Evolutionary conservation across 1,140 invertebrate genomes (phyloP), one percentile per base, ranked within the genome.

Genomic region (Pseudomyrmex gracilis): DNA sequence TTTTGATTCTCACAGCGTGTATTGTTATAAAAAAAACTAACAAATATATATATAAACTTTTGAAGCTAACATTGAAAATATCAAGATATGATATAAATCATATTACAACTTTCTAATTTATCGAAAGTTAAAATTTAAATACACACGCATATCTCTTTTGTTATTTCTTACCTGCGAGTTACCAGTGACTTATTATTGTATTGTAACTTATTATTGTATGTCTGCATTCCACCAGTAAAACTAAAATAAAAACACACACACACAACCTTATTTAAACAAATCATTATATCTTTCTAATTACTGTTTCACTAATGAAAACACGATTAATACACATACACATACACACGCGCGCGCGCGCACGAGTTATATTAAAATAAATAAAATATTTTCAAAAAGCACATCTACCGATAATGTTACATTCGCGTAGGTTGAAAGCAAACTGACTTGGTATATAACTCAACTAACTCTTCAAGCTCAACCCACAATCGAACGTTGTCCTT

Each of bases 361-460:
- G 5, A 34, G 7, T 34, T 34, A 34, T 34, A 34, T 34, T 7
- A 34, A 34, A 34, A 34, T 34, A 55, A 5, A 34, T 12, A 10
- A 13, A 43, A 5, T 34, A 49, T 47, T 34, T 20, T 1, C 45
- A 10, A 9, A 8, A 15, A 87, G n/a, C 24, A 49, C 24, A 76
- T 45, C 20, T 24, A 55, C 9, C 9, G 17, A 47, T 45, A 74
- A 53, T 83, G 87, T 71, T 89, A 34, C 15, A 68, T 55, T 20
- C 77, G 63, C 87, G 88, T 89, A 53, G 90, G 92, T 86, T 90
- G 57, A 83, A 84, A 84, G 70, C 73, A 87, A 92, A 94, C 93
- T 94, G 92, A 91, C 90, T 85, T 86, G 77, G 87, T 89, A 92
- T 89, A 92, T 93, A 93, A 93, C 93, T 91, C 92, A 89, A 90